A percentile compares a stretch with the other conserved stretches of the same genome.
These are phyloP conservation scores for Chaetodon auriga DNA, from an alignment of 2,113 vertebrate genomes.

Conservation along the genomic window DNA sequence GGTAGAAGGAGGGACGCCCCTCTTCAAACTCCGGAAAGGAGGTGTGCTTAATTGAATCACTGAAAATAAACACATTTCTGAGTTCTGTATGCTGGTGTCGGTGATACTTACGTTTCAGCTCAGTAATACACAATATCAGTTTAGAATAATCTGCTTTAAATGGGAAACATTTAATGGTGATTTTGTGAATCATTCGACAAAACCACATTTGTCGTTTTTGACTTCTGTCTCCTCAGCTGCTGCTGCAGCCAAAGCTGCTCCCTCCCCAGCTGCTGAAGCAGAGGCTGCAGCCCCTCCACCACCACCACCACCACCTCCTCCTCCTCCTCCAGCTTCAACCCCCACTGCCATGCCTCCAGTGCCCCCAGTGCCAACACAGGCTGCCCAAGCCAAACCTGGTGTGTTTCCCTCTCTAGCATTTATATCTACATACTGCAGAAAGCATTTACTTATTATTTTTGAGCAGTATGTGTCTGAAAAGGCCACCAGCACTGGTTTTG, in stretches of 20 bases:
- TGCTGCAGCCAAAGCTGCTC: conserved; percentile 85
- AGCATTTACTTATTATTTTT: neutral
- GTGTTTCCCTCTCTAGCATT: conserved; percentile 36
- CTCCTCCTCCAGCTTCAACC: conserved; percentile 71
- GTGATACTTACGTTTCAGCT: too few relatives aligned
- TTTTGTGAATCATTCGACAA: neutral
- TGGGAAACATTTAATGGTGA: neutral
- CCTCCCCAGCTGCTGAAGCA: conserved; percentile 84
- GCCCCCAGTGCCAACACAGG: conserved; percentile 85
- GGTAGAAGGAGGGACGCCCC: conserved; percentile 93
- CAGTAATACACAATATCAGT: neutral
- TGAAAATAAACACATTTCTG: neutral
- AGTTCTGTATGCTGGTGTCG: neutral
- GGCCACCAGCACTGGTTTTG: neutral
- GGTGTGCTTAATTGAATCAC: conserved; percentile 74
- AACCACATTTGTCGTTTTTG: neutral
- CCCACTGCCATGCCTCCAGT: conserved; percentile 86
- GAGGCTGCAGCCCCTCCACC: conserved; percentile 64
- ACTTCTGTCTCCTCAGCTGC: conserved; percentile 80
- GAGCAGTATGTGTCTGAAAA: neutral
- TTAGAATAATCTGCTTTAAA: too few relatives aligned
- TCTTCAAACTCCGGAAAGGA: conserved; percentile 96
- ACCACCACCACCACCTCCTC: conserved; percentile 42
- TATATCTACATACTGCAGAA: neutral
- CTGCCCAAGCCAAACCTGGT: conserved; percentile 90